Evolutionary conservation across 2,113 vertebrate genomes (phyloP), one percentile per base, ranked within the genome.

Genomic region (cat (Felis catus)): DNA sequence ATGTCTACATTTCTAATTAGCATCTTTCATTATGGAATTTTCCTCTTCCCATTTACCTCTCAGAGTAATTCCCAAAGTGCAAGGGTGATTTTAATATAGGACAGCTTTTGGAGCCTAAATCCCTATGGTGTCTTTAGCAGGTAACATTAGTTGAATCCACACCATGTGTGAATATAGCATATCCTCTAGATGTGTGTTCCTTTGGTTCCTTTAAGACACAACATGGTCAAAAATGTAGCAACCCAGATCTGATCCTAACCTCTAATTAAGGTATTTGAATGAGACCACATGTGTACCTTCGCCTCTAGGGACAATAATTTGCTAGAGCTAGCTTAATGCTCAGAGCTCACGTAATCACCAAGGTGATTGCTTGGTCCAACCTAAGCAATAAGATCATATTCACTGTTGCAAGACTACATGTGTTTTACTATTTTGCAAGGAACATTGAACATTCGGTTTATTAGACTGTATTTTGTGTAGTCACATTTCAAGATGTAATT

Each of bases 371-470:
- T 91, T 51, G 25, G 18, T 82, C 83, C 81, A 87, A 53, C 19
- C 79, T 92, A 91, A 92, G 58, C 58, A 85, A 87, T 92, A 61
- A 94, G 94, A 79, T 12, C 12, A 21, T 93, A 66, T 61, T 95
- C 51, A 48, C 55, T 91, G 53, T 78, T 85, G 12, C 2, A 76
- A 81, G 58, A 55, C 41, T 88, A 45, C 11, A 5, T 70, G 9
- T 25, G 65, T 80, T 66, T 92, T 93, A 86, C 71, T 78, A 89
- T 85, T 97, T 89, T 93, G 36, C 39, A 83, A 81, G 78, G 63
- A 94, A 80, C 7, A 36, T 86, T 89, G 78, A 91, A 73, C 11
- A n/a, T 36, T n/a, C 12, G 0, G 5, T 45, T 87, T 95, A 96
- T 51, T 68, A 53, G 61, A 68, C 27, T 74, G 1, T 51, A 21